Evolutionary conservation across 2,888 invertebrate genomes (phyloP).

Genomic region (Amblyjoppa fuscipennis): DNA sequence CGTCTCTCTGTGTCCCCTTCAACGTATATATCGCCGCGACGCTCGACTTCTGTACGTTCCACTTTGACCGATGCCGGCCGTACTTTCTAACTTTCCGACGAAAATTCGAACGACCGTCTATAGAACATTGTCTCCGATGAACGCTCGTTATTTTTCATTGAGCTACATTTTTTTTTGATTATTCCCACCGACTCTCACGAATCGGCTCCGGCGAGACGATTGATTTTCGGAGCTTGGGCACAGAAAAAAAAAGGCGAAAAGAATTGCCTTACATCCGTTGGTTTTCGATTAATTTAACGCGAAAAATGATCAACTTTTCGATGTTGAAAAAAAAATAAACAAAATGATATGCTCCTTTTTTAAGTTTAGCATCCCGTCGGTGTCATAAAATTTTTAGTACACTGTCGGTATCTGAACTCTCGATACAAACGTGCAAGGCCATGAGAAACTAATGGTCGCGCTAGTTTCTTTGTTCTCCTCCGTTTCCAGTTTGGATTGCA

Average conservation of each 20-base stretch:
- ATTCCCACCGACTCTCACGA: neutral
- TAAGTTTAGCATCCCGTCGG: conserved; percentile 8
- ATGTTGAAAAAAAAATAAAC: neutral
- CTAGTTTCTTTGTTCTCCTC: conserved; percentile 59
- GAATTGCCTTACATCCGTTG: neutral
- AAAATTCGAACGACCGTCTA: conserved; percentile 58
- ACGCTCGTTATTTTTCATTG: neutral
- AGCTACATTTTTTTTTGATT: neutral
- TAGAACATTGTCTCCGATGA: neutral
- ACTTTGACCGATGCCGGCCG: conserved; percentile 69
- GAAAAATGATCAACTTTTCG: neutral
- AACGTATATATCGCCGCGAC: conserved; percentile 62
- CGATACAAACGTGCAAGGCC: conserved; percentile 17
- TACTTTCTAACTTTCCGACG: conserved; percentile 69
- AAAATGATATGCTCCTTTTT: neutral
- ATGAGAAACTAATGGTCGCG: conserved; percentile 2
- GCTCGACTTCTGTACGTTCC: conserved; percentile 69
- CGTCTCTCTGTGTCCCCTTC: conserved; percentile 45
- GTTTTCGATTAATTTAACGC: neutral
- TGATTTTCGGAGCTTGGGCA: conserved; percentile 9
- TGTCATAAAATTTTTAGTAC: conserved; percentile 37
- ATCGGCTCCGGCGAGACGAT: neutral
- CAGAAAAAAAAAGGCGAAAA: neutral
- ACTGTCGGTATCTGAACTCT: conserved; percentile 29
- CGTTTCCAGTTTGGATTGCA: conserved; percentile 47